phyloP scores from a whole-genome alignment of 2,888 invertebrate genomes.

The Tenodera sinensis region DNA sequence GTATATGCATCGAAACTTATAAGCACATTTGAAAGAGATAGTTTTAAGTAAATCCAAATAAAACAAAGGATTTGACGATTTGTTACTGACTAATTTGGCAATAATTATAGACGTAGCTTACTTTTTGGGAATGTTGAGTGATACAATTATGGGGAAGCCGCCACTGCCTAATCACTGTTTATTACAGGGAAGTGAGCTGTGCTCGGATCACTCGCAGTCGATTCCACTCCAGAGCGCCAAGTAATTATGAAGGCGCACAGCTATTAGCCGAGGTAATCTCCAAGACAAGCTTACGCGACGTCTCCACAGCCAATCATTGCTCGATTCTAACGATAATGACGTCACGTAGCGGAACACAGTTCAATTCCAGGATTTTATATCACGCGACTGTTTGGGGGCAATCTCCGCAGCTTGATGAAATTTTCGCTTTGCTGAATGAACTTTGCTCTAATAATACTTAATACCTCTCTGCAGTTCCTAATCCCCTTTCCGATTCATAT shows the following conservation, averaged over 20 bases:
- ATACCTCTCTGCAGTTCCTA: background rate
- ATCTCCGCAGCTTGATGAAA: background rate
- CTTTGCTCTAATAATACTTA: background rate
- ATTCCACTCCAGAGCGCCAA: background rate
- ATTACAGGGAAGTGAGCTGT: background rate
- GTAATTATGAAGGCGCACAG: background rate
- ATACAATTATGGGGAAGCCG: background rate
- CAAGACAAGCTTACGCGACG: background rate
- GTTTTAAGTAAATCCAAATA: no score
- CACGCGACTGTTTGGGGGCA: background rate
- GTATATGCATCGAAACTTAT: no score
- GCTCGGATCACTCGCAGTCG: background rate
- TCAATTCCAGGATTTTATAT: background rate
- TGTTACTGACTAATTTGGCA: no score
- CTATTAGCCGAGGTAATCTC: background rate
- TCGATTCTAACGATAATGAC: background rate
- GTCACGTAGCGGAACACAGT: background rate
- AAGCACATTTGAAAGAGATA: no score
- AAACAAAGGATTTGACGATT: no score
- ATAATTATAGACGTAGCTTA: no score
- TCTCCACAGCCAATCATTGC: background rate
- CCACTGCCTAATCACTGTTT: background rate
- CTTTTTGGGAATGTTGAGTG: background rate
- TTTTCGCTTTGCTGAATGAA: background rate
- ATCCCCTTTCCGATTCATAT: background rate